phyloP scores from a whole-genome alignment of 2,888 invertebrate species.

The Epistrophella euchroma region DNA sequence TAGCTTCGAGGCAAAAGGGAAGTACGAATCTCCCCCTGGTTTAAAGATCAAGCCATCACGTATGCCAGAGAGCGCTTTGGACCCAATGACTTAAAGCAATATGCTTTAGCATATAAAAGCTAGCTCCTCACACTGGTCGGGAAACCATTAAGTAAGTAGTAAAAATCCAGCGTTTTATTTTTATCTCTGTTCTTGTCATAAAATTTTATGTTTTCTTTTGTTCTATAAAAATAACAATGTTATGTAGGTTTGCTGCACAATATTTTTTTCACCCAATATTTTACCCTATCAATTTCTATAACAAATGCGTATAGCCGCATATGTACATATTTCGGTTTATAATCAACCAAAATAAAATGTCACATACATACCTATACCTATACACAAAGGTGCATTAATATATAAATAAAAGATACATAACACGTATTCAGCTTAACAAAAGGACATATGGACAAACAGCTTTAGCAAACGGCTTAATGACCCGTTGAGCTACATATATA shows the following conservation, averaged over 20 bases:
- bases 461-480: constrained; percentile 30
- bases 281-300: neutral
- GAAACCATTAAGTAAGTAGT: too few relatives aligned
- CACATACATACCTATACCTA: neutral
- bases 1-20: too few relatives aligned
- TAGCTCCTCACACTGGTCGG: too few relatives aligned
- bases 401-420: constrained; percentile 8
- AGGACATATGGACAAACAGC: constrained; percentile 39
- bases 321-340: neutral
- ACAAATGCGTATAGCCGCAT: neutral
- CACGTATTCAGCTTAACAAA: constrained; percentile 24
- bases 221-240: neutral
- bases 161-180: too few relatives aligned
- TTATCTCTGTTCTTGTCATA: neutral
- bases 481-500: constrained; percentile 30
- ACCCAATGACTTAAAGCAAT: too few relatives aligned
- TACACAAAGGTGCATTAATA: neutral
- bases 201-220: neutral
- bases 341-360: neutral
- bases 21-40: too few relatives aligned
- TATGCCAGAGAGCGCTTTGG: too few relatives aligned
- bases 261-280: too few relatives aligned
- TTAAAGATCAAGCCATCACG: too few relatives aligned
- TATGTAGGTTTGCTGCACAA: too few relatives aligned
- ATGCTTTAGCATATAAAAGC: too few relatives aligned